Conservation (phyloP, 2,797 vertebrate genomes). For the Oreortyx pictus region DNA sequence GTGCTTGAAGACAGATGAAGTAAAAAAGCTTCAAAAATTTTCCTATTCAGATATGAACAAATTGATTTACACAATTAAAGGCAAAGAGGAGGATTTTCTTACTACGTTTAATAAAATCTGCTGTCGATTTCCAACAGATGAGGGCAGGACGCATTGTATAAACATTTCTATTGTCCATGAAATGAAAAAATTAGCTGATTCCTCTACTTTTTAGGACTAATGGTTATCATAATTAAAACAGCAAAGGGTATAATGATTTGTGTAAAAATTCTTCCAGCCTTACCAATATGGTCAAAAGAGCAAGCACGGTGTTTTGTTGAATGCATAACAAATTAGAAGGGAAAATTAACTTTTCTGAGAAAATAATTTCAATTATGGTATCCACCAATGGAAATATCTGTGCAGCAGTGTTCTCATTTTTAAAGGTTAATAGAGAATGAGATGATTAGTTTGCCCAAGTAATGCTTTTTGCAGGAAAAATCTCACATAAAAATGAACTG, state of each 20-base stretch:
- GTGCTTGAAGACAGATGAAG: neutral
- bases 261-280: neutral
- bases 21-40: neutral
- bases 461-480: neutral
- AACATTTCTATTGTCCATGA: neutral
- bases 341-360: neutral
- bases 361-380: accelerated
- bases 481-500: neutral
- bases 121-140: neutral
- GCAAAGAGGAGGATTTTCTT: neutral
- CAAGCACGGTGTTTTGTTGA: neutral
- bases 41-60: neutral
- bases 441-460: neutral
- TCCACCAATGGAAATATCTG: neutral
- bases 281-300: neutral
- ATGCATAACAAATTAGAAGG: neutral
- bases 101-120: neutral
- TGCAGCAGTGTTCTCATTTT: neutral
- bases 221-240: neutral
- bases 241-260: neutral
- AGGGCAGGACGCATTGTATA: accelerated
- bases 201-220: neutral
- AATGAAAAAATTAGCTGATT: neutral
- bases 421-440: neutral
- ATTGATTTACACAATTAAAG: neutral